Percentiles rank a stretch among this genome's conserved stretches.
These are phyloP conservation scores for Pitta sordida DNA, from an alignment of 2,113 vertebrate genomes.

Conservation along the genomic window DNA sequence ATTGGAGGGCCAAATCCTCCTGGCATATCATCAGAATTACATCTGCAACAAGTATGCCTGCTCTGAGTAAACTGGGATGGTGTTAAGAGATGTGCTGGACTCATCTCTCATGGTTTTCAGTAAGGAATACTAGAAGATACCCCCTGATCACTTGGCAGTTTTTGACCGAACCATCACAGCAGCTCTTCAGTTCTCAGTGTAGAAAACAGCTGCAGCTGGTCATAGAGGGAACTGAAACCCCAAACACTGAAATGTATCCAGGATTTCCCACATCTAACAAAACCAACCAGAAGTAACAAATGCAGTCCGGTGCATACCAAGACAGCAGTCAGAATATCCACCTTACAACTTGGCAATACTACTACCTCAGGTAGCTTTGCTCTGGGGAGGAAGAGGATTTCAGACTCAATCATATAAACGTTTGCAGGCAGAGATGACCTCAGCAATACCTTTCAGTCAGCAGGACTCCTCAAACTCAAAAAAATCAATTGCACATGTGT, in stretches of 20 bases:
- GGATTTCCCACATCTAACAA: fast-evolving
- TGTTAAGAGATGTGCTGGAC: not conserved
- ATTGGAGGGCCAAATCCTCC: not conserved
- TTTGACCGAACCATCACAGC: not conserved
- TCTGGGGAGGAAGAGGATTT: not conserved
- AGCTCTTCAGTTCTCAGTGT: not conserved
- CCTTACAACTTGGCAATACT: fast-evolving
- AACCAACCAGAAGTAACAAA: not conserved
- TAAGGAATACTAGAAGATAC: not conserved
- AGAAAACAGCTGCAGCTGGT: not conserved
- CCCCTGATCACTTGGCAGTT: not conserved
- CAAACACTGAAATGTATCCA: not conserved
- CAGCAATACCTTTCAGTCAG: not conserved
- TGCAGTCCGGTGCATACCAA: not conserved
- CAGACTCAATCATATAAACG: not conserved
- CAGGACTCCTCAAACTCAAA: not conserved
- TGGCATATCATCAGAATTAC: not conserved
- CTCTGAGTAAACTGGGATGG: not conserved
- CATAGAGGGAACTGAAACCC: not conserved
- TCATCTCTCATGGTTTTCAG: not conserved
- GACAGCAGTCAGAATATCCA: not conserved
- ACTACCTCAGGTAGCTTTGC: not conserved
- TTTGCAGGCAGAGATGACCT: not conserved
- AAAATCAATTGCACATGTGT: not conserved
- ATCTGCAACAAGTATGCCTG: not conserved